phyloP scores from a whole-genome alignment of 2,113 vertebrate genomes.

The Sapayoa aenigma region DNA sequence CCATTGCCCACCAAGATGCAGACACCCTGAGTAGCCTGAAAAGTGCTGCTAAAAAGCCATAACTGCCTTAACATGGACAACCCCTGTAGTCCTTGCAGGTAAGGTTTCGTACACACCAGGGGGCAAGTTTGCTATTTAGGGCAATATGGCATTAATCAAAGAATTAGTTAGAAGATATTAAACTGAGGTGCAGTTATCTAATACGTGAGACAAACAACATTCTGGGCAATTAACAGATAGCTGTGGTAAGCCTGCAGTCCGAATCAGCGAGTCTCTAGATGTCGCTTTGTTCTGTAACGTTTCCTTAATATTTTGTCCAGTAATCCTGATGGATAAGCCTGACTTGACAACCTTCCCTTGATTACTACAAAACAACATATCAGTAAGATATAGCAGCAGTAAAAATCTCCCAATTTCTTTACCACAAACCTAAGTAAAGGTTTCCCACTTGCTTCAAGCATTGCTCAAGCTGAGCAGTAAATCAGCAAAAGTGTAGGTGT shows the following conservation, averaged over 20 bases:
- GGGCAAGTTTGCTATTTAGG: not conserved
- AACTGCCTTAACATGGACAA: not conserved
- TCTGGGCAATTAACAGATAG: not conserved
- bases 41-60: not conserved
- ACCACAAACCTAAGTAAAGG: not conserved
- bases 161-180: not conserved
- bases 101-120: not conserved
- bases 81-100: not conserved
- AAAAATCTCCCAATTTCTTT: not conserved
- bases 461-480: not conserved
- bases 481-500: not conserved
- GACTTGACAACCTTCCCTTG: not conserved
- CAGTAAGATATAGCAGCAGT: not conserved
- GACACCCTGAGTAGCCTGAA: not conserved
- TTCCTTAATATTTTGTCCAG: not conserved
- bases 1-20: accelerated
- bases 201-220: not conserved
- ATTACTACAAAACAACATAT: not conserved
- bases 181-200: not conserved
- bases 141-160: not conserved
- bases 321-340: not conserved
- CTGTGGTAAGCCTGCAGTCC: not conserved
- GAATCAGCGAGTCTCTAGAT: not conserved
- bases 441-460: not conserved
- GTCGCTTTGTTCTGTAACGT: not conserved